Evolutionary conservation across 2,113 vertebrate genomes (phyloP), one percentile per base, ranked within the genome.

Genomic region (Uria lomvia): DNA sequence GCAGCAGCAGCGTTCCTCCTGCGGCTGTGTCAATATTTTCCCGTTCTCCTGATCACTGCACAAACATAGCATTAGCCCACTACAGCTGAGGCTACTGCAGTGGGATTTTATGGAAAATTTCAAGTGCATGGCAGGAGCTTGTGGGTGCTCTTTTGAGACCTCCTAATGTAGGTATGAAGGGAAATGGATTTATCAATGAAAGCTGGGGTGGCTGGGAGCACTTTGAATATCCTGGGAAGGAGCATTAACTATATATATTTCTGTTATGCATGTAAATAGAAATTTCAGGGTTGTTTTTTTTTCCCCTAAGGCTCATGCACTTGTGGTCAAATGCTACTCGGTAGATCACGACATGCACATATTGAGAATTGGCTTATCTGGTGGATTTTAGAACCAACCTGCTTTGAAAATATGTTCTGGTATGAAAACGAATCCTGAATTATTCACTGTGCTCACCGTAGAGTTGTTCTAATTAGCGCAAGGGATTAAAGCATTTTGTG

Each of bases 11-110:
- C 3, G 24, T 82, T 95, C 88, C 58, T 95, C 80, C 52, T 95
- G 81, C 0, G 5, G 19, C 47, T 97, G 58, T 96, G 97, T 98
- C 94, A 98, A 97, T 97, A 98, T 97, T 98, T 97, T 97, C 90
- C 88, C 82, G 65, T 92, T 90, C 95, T 95, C 91, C 93, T 90
- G 82, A 91, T 84, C 66, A 12, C 95, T 97, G 82, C 94, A 96
- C 96, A 98, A 97, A 97, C 87, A 96, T n/a, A 87, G 85, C 86
- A 92, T 96, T 92, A 97, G 90, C 83, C 68, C 92, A 65, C 63
- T 96, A 60, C 72, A 19, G 49, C 68, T 72, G 86, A 66, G 49
- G 53, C 87, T 86, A 66, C 65, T 71, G 36, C 62, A 76, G 43
- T 62, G 77, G 86, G 65, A 91, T 72, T 94, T 62, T 6, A 29